A percentile compares a stretch with the other conserved stretches of the same genome.
phyloP scores from a whole-genome alignment of 2,113 vertebrate genomes.

The Etheostoma spectabile region DNA sequence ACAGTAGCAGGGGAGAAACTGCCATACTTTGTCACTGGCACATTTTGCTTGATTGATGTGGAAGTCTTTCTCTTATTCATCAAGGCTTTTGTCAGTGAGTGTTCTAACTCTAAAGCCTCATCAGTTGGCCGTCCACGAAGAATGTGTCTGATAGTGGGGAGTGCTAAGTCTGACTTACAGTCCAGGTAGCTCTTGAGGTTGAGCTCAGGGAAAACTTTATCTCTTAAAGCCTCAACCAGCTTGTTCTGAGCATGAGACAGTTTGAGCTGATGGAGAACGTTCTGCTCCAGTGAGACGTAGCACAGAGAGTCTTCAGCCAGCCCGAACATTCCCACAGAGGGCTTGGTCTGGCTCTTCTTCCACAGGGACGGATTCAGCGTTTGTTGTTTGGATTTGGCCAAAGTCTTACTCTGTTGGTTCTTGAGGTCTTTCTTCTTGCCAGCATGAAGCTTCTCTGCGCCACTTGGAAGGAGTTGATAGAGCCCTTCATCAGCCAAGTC shows the following conservation, averaged over 20 bases:
- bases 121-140: slow-evolving; percentile 73
- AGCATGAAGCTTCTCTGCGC: slow-evolving; percentile 44
- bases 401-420: slow-evolving; percentile 27
- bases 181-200: slow-evolving; percentile 85
- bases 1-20: slow-evolving; percentile 25
- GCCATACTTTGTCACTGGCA: slow-evolving; percentile 52
- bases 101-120: slow-evolving; percentile 75
- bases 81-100: slow-evolving; percentile 71
- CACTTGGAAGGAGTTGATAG: slow-evolving; percentile 75
- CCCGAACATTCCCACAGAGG: slow-evolving; percentile 44
- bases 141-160: slow-evolving; percentile 77
- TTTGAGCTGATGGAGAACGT: slow-evolving; percentile 58
- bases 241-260: slow-evolving; percentile 57
- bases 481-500: slow-evolving; percentile 82
- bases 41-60: slow-evolving; percentile 35
- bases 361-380: slow-evolving; percentile 22
- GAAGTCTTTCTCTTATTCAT: slow-evolving; percentile 51
- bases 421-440: slow-evolving; percentile 58
- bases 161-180: slow-evolving; percentile 81
- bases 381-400: slow-evolving; percentile 65
- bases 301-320: slow-evolving; percentile 68
- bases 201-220: slow-evolving; percentile 78
- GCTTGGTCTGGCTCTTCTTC: slow-evolving; percentile 62
- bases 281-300: slow-evolving; percentile 76
- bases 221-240: slow-evolving; percentile 73